Conservation (phyloP, 2,888 invertebrate genomes). For the Pristionchus exspectatus region DNA sequence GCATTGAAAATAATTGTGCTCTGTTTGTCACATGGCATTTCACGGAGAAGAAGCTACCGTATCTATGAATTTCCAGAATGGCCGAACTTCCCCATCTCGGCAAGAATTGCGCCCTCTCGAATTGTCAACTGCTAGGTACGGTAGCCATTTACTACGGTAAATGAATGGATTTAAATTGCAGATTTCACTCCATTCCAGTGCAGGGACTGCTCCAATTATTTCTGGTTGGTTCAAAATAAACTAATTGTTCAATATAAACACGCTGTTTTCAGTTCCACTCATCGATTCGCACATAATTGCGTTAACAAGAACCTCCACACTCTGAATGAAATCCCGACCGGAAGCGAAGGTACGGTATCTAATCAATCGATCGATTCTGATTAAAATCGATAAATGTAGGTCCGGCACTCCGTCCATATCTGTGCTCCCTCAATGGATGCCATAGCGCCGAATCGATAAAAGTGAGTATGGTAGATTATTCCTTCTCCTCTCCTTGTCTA, state of each 20-base stretch:
- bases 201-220: constrained; percentile 31
- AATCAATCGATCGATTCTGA: background rate
- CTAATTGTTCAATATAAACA: background rate
- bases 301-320: background rate
- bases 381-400: background rate
- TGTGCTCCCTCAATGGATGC: constrained; percentile 49
- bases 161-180: background rate
- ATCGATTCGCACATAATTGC: constrained; percentile 52
- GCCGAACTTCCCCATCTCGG: constrained; percentile 53
- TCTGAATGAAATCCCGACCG: constrained; percentile 42
- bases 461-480: background rate
- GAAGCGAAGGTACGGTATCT: constrained; percentile 35
- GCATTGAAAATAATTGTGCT: background rate
- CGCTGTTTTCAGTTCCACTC: constrained; percentile 3
- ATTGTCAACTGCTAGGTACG: constrained; percentile 48
- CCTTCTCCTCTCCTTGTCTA: too few relatives aligned
- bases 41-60: background rate
- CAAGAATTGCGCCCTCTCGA: constrained; percentile 38
- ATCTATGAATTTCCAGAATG: constrained; percentile 6
- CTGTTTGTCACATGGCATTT: background rate
- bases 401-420: constrained; percentile 22
- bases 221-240: background rate
- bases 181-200: constrained; percentile 52
- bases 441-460: constrained; percentile 50
- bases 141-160: background rate